Conservation (phyloP, 2,113 vertebrate genomes). For the Sceloporus undulatus region DNA sequence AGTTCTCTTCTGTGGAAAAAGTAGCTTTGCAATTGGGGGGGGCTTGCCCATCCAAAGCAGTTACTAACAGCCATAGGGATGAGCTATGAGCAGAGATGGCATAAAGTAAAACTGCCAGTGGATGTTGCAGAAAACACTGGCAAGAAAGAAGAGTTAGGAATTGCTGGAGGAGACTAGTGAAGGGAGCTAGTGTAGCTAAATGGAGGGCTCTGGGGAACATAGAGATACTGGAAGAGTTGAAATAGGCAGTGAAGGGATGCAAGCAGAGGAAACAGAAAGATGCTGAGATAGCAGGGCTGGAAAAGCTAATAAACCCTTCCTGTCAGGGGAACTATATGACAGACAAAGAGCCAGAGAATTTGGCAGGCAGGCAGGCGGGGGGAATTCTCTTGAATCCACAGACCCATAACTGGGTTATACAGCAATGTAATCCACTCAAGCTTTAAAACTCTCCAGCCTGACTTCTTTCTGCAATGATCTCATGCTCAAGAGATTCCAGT, state of each 20-base stretch:
- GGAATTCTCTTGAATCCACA: conserved; percentile 35
- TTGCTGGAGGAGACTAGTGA: background rate
- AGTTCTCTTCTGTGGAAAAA: background rate
- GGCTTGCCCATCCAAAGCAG: background rate
- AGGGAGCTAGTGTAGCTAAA: conserved; percentile 44
- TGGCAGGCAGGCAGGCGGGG: conserved; percentile 29
- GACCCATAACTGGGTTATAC: conserved; percentile 72
- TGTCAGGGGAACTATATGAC: conserved; percentile 67
- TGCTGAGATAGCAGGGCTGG: conserved; percentile 56
- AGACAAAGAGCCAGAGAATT: conserved; percentile 64
- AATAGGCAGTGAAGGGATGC: conserved; percentile 28
- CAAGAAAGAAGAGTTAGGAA: background rate
- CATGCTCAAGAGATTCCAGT: background rate
- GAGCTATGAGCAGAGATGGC: background rate
- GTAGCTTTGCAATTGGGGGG: background rate
- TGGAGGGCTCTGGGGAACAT: conserved; percentile 11
- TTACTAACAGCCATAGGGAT: background rate
- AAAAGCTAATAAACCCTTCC: conserved; percentile 68
- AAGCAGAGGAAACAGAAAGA: conserved; percentile 59
- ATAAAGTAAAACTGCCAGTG: background rate
- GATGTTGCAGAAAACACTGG: background rate
- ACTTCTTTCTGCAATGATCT: conserved; percentile 64
- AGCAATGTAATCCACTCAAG: conserved; percentile 77
- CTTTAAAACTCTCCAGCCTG: conserved; percentile 64
- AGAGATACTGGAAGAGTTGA: conserved; percentile 47